Evolutionary conservation across 2,888 invertebrate genomes (phyloP).

Genomic region (Pasiphila rectangulata): DNA sequence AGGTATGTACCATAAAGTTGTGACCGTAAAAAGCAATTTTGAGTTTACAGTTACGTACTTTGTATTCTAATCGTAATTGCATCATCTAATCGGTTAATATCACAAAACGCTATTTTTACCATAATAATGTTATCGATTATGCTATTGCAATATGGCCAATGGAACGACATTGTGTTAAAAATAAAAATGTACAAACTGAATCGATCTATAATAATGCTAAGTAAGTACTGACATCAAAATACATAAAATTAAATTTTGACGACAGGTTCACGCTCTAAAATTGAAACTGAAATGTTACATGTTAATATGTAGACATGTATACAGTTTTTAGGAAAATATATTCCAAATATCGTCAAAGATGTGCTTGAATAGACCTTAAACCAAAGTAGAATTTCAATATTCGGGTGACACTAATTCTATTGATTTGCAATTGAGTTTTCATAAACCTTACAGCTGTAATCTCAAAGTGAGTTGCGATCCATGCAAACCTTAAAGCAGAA

Average conservation of each 20-base stretch:
- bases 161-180: background rate
- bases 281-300: no score
- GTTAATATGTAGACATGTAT: no score
- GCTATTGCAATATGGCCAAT: background rate
- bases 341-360: no score
- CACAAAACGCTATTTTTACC: background rate
- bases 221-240: no score
- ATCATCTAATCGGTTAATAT: slow-evolving; percentile 36
- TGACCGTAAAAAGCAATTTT: slow-evolving; percentile 24
- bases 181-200: background rate
- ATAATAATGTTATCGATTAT: background rate
- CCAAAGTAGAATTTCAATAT: no score
- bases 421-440: background rate
- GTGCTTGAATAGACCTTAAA: no score
- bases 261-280: no score
- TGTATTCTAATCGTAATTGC: slow-evolving; percentile 15
- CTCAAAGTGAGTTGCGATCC: background rate
- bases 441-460: background rate
- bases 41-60: slow-evolving; percentile 19
- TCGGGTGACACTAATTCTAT: no score
- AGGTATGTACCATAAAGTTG: slow-evolving; percentile 32
- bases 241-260: background rate
- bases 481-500: background rate
- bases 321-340: no score
- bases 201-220: background rate